phyloP scores from a whole-genome alignment of 2,113 vertebrate genomes.

The Oryzias melastigma region DNA sequence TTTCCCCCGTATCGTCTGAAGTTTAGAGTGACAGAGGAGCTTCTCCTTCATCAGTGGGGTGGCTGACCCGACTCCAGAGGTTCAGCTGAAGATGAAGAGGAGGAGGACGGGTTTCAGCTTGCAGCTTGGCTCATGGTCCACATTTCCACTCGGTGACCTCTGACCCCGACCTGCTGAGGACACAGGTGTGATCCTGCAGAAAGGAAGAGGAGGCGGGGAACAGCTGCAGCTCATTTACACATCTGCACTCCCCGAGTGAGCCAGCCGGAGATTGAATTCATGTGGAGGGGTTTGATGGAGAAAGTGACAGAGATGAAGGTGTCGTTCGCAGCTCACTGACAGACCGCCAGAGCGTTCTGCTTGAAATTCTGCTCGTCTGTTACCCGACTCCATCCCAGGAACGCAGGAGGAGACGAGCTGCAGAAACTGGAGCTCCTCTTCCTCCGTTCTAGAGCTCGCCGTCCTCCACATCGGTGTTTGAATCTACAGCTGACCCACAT shows the following conservation, averaged over 20 bases:
- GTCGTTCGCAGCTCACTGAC: constrained; percentile 70
- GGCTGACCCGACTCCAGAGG: constrained; percentile 36
- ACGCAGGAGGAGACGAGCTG: constrained; percentile 29
- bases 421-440: not conserved
- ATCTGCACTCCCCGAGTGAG: constrained; percentile 21
- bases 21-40: no score
- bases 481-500: no score
- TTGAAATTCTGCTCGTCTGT: constrained; percentile 69
- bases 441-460: not conserved
- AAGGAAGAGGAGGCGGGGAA: constrained; percentile 3
- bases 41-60: constrained; percentile 34
- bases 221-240: constrained; percentile 52
- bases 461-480: not conserved
- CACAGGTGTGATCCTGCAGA: constrained; percentile 18
- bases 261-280: constrained; percentile 26
- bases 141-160: constrained; percentile 24
- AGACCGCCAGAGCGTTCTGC: constrained; percentile 44
- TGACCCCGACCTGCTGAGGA: constrained; percentile 52
- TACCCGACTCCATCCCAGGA: constrained; percentile 62
- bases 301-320: constrained; percentile 63
- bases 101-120: constrained; percentile 5
- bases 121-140: not conserved
- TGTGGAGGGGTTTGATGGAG: constrained; percentile 52
- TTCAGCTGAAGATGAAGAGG: not conserved
- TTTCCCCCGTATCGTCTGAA: not conserved